Evolutionary conservation across 2,888 invertebrate species (phyloP).

Genomic region (Patella caerulea): DNA sequence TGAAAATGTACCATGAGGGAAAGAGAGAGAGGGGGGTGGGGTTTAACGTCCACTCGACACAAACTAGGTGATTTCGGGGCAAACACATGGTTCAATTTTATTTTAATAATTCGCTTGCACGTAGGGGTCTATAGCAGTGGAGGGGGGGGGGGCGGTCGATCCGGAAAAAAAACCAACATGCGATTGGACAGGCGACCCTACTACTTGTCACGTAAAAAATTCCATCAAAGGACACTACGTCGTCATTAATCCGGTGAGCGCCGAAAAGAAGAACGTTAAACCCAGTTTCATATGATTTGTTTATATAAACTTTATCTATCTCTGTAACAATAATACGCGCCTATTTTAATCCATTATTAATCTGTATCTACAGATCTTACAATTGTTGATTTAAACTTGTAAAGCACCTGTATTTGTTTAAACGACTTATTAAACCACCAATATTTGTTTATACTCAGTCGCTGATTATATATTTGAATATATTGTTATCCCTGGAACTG

Average conservation of each 20-base stretch:
- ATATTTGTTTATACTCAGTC: too few relatives aligned
- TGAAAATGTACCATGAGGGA: neutral
- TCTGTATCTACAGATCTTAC: too few relatives aligned
- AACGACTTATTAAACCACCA: too few relatives aligned
- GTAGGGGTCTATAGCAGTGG: neutral
- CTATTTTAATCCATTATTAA: too few relatives aligned
- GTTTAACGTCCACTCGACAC: too few relatives aligned
- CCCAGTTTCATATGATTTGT: neutral
- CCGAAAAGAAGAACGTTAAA: neutral
- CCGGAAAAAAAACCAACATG: neutral
- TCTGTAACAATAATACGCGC: neutral
- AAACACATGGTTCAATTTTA: neutral
- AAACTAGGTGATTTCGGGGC: too few relatives aligned
- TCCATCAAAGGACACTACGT: neutral
- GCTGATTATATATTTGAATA: too few relatives aligned
- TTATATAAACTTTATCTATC: neutral
- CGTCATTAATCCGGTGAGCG: too few relatives aligned
- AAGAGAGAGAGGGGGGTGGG: neutral
- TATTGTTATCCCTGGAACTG: too few relatives aligned
- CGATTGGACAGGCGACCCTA: neutral
- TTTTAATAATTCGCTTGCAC: too few relatives aligned
- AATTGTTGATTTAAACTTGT: too few relatives aligned
- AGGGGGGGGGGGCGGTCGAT: neutral
- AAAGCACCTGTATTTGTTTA: too few relatives aligned
- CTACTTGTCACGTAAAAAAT: neutral